Evolutionary conservation across 1,140 invertebrate species (phyloP).

Genomic region (Cyclina sinensis): DNA sequence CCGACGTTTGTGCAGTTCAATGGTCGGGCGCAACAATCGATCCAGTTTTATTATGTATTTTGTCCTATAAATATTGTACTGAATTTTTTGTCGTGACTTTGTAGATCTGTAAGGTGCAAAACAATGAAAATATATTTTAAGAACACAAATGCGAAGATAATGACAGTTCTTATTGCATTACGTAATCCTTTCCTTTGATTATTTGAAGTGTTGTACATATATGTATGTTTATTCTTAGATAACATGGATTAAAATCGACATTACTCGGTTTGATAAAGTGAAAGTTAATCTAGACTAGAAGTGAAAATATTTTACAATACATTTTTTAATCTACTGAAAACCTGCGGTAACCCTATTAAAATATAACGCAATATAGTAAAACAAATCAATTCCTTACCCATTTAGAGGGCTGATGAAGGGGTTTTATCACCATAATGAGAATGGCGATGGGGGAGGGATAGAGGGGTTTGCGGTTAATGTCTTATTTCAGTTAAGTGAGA

Average conservation of each 20-base stretch:
- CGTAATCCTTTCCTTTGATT: not conserved
- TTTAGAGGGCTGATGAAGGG: too few species aligned
- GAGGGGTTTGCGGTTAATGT: too few species aligned
- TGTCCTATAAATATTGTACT: not conserved
- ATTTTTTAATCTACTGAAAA: too few species aligned
- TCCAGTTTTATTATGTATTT: not conserved
- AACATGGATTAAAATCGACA: not conserved
- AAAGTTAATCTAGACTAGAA: too few species aligned
- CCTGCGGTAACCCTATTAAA: too few species aligned
- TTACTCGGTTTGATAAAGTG: not conserved
- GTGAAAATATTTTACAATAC: too few species aligned
- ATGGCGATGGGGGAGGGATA: too few species aligned
- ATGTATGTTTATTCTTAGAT: not conserved
- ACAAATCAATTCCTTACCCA: too few species aligned
- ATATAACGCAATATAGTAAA: too few species aligned
- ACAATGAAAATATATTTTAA: not conserved
- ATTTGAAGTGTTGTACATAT: not conserved
- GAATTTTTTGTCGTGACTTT: not conserved
- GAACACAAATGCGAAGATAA: not conserved
- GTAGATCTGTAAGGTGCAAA: not conserved
- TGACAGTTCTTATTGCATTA: constrained; percentile 16
- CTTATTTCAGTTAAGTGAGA: too few species aligned
- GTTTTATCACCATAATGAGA: too few species aligned
- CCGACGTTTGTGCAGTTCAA: not conserved
- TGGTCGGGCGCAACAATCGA: not conserved